Percentiles rank a stretch among this genome's conserved stretches.
Conservation (phyloP, 2,888 invertebrate genomes). For the Euzophera pinguis region DNA sequence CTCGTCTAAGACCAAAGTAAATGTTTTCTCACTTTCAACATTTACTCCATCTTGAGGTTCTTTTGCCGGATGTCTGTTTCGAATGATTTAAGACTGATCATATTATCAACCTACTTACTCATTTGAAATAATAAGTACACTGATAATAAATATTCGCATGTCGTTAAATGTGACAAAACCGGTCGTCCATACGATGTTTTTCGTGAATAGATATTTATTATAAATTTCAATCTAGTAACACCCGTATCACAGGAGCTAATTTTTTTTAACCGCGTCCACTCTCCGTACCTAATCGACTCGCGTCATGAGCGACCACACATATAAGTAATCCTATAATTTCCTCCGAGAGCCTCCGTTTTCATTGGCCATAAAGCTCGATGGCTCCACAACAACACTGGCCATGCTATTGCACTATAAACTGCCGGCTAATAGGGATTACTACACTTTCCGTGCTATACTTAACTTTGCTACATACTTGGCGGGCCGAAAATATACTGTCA, state of each 20-base stretch:
- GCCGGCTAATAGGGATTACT: constrained; percentile 71
- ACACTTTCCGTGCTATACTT: constrained; percentile 55
- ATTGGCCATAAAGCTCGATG: constrained; percentile 71
- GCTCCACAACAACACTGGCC: constrained; percentile 59
- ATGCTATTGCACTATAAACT: constrained; percentile 66
- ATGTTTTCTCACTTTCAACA: no score
- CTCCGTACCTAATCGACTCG: neutral
- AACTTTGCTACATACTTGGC: constrained; percentile 45
- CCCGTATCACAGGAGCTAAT: neutral
- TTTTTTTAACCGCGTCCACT: neutral
- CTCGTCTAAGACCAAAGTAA: no score
- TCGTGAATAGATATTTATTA: neutral
- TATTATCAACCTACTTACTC: no score
- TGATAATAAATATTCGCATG: neutral
- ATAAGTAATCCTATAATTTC: constrained; percentile 72
- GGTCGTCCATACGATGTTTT: neutral
- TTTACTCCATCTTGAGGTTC: no score
- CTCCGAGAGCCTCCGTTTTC: constrained; percentile 61
- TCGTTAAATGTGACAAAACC: no score
- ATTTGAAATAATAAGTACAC: no score
- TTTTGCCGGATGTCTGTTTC: no score
- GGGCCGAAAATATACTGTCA: constrained; percentile 30
- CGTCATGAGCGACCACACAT: constrained; percentile 34
- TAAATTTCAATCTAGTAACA: neutral
- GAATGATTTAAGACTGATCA: no score